These are phyloP conservation scores for Xiphophorus couchianus DNA, from an alignment of 2,113 vertebrate species.

Conservation along the genomic window DNA sequence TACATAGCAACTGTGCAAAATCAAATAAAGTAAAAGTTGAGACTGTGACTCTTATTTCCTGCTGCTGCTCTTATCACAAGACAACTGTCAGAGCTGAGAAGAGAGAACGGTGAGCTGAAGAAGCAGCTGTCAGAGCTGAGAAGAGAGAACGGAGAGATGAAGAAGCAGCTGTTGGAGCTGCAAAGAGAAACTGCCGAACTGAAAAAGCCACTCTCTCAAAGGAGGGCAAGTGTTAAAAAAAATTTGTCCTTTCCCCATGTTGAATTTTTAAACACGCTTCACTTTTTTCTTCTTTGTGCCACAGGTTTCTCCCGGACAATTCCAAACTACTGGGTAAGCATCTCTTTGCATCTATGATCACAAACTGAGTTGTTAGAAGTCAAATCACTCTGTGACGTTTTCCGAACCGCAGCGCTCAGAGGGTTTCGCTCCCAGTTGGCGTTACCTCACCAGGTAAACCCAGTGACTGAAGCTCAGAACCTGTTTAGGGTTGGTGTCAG, in stretches of 20 bases:
- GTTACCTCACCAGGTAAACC: slow-evolving; percentile 85
- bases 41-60: background rate
- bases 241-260: background rate
- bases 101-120: slow-evolving; percentile 84
- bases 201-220: slow-evolving; percentile 83
- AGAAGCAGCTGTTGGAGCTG: slow-evolving; percentile 77
- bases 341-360: background rate
- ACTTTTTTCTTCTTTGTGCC: background rate
- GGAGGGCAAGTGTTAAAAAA: slow-evolving; percentile 76
- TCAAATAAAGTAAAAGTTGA: background rate
- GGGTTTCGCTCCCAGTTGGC: slow-evolving; percentile 84
- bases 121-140: slow-evolving; percentile 77
- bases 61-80: slow-evolving; percentile 35
- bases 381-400: background rate
- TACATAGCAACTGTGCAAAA: slow-evolving; percentile 9
- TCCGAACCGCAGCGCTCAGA: slow-evolving; percentile 67
- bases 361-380: background rate
- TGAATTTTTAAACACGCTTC: no score
- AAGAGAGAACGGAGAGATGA: slow-evolving; percentile 80
- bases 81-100: slow-evolving; percentile 80
- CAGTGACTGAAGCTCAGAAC: slow-evolving; percentile 34
- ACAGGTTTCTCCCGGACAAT: slow-evolving; percentile 74
- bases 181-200: slow-evolving; percentile 83
- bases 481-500: background rate
- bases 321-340: slow-evolving; percentile 69